A percentile compares a stretch with the other conserved stretches of the same genome.
These are phyloP conservation scores for Drosophila orosa DNA, from an alignment of 1,140 invertebrate genomes.

Conservation along the genomic window DNA sequence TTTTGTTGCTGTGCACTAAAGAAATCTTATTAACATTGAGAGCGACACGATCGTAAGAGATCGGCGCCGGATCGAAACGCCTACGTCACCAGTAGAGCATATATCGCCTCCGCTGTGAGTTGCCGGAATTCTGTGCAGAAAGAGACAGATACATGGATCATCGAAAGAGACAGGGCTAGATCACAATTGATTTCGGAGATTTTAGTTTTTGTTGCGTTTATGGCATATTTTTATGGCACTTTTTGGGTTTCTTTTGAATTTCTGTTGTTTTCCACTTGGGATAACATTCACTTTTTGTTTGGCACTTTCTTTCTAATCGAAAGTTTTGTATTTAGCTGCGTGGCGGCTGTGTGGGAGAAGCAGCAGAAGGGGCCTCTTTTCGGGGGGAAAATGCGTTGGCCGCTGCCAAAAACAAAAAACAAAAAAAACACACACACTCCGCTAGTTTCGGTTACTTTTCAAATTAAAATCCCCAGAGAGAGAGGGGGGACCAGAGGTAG, in stretches of 20 bases:
- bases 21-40: slow-evolving; percentile 31
- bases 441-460: slow-evolving; percentile 55
- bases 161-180: slow-evolving; percentile 16
- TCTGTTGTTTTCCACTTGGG: slow-evolving; percentile 40
- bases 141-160: slow-evolving; percentile 3
- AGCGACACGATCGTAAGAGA: slow-evolving; percentile 37
- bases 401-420: slow-evolving; percentile 23
- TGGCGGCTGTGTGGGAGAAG: slow-evolving; percentile 39
- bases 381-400: slow-evolving; percentile 47
- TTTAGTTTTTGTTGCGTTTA: slow-evolving; percentile 39
- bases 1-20: slow-evolving; percentile 13
- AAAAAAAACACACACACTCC: slow-evolving; percentile 15
- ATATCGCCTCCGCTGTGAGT: slow-evolving; percentile 19
- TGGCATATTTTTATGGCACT: slow-evolving; percentile 64
- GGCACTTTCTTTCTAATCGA: slow-evolving; percentile 78
- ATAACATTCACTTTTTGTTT: slow-evolving; percentile 76
- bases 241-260: slow-evolving; percentile 44
- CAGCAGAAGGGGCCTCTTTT: background rate
- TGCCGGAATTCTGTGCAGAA: slow-evolving; percentile 35
- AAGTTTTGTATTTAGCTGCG: slow-evolving; percentile 58
- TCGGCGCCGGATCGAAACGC: slow-evolving; percentile 43
- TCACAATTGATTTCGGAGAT: slow-evolving; percentile 54
- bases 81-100: slow-evolving; percentile 28
- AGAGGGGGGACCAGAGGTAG: slow-evolving; percentile 29
- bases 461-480: slow-evolving; percentile 54